Evolutionary conservation across 2,888 invertebrate genomes (phyloP), one percentile per base, ranked within the genome.

Genomic region (Escarpia spicata): DNA sequence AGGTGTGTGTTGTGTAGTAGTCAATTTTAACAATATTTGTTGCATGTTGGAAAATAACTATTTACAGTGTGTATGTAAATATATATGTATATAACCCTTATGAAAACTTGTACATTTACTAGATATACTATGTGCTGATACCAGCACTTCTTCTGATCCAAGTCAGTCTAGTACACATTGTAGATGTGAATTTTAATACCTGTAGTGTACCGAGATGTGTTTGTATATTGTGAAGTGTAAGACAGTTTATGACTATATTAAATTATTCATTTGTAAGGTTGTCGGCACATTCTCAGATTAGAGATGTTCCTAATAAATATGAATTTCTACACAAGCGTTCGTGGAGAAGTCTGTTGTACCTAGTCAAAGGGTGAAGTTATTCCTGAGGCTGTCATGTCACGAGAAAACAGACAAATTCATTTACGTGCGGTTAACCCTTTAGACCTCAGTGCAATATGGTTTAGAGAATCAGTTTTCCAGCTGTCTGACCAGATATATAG

Each of bases 291-390:
- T 75, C 75, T 75, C 75, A 75, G 75, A 75, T 75, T n/a, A 75
- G 75, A 75, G 75, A 75, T 75, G 75, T 75, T 75, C 75, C 75
- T 75, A 75, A 75, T 75, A 75, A 75, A 75, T 75, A 75, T 75
- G 75, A 75, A 75, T 75, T 75, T 26, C 75, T 75, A 75, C 75
- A 75, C 26, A 26, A 26, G 75, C 26, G n/a, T 75, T n/a, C 75
- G 12, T 3, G 9, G 3, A 15, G 60, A 60, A 19, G 15, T 60
- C 60, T 75, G 75, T n/a, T 15, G 26, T 75, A 26, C 19, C 75
- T 26, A 75, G 19, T 75, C 75, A 26, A 75, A 15, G 26, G 6
- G 26, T 75, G 75, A 26, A n/a, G 75, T 9, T 9, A 12, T 12
- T 52, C 52, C 10, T 2, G 52, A 12, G 52, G 52, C 12, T 52